Evolutionary conservation across 2,113 vertebrate species (phyloP).

Genomic region (Thalassarche chlororhynchos): DNA sequence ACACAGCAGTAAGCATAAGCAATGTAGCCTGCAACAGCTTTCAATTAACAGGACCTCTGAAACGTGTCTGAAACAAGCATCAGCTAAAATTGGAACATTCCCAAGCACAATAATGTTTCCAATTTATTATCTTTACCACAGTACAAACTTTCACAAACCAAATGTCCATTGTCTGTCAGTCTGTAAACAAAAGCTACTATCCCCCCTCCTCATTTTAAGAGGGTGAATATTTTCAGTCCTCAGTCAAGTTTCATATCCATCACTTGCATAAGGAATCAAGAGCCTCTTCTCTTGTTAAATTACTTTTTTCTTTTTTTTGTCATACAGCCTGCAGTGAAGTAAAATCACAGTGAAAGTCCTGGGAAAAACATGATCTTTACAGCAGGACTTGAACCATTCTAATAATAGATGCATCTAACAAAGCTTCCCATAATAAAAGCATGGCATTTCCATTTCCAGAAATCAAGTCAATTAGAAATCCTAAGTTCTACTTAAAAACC

Average conservation of each 20-base stretch:
- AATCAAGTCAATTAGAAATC: slow-evolving; percentile 83
- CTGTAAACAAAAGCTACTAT: slow-evolving; percentile 79
- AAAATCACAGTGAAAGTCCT: slow-evolving; percentile 95
- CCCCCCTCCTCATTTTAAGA: slow-evolving; percentile 32
- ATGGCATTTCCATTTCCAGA: slow-evolving; percentile 76
- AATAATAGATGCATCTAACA: slow-evolving; percentile 79
- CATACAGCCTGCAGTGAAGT: slow-evolving; percentile 78
- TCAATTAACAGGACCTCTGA: slow-evolving; percentile 42
- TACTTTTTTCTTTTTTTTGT: background rate
- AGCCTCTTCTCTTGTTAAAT: slow-evolving; percentile 69
- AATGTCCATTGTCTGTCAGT: slow-evolving; percentile 72
- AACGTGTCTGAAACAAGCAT: slow-evolving; percentile 26
- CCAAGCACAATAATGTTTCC: slow-evolving; percentile 74
- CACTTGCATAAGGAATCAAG: slow-evolving; percentile 73
- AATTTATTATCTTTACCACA: slow-evolving; percentile 89
- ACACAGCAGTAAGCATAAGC: slow-evolving; percentile 64
- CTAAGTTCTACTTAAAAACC: slow-evolving; percentile 86
- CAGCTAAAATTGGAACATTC: slow-evolving; percentile 69
- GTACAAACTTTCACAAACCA: slow-evolving; percentile 90
- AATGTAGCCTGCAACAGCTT: slow-evolving; percentile 40
- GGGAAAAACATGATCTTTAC: slow-evolving; percentile 84
- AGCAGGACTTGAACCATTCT: slow-evolving; percentile 79
- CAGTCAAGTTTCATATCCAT: slow-evolving; percentile 68
- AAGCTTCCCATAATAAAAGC: slow-evolving; percentile 81
- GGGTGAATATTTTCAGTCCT: slow-evolving; percentile 74